phyloP scores from a whole-genome alignment of 2,888 invertebrate genomes.

The Galeopsomyia nigrocyanea region DNA sequence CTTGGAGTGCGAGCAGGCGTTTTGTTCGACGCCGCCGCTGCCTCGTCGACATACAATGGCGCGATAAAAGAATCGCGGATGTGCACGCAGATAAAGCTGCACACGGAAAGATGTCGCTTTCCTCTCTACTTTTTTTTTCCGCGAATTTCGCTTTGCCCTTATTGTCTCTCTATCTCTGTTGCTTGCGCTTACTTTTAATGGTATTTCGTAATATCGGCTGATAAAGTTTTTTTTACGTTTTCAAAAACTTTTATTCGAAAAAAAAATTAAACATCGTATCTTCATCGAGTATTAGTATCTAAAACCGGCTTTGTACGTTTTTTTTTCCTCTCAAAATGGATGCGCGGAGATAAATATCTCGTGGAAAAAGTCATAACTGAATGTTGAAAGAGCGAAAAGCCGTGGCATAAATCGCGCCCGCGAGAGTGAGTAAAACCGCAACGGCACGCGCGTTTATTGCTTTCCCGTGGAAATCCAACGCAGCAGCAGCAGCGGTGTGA shows the following conservation, averaged over 20 bases:
- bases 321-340: too few relatives aligned
- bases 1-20: too few relatives aligned
- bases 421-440: too few relatives aligned
- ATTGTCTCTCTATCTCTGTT: too few relatives aligned
- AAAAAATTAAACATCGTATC: not conserved
- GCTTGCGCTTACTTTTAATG: too few relatives aligned
- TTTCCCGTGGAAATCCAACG: conserved; percentile 9
- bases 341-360: too few relatives aligned
- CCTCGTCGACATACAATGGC: conserved; percentile 16
- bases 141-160: not conserved
- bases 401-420: too few relatives aligned
- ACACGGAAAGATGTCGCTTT: not conserved
- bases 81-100: conserved; percentile 24
- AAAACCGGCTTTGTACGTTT: too few relatives aligned
- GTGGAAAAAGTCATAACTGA: too few relatives aligned
- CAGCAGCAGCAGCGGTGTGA: conserved; percentile 6
- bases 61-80: conserved; percentile 30
- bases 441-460: not conserved
- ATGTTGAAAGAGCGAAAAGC: too few relatives aligned
- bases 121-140: not conserved
- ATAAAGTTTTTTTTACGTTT: not conserved
- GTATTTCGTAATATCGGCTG: not conserved
- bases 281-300: too few relatives aligned
- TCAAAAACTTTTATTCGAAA: not conserved
- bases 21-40: too few relatives aligned